Evolutionary conservation across 1,140 invertebrate species (phyloP), one percentile per base, ranked within the genome.

Genomic region (Apis laboriosa): DNA sequence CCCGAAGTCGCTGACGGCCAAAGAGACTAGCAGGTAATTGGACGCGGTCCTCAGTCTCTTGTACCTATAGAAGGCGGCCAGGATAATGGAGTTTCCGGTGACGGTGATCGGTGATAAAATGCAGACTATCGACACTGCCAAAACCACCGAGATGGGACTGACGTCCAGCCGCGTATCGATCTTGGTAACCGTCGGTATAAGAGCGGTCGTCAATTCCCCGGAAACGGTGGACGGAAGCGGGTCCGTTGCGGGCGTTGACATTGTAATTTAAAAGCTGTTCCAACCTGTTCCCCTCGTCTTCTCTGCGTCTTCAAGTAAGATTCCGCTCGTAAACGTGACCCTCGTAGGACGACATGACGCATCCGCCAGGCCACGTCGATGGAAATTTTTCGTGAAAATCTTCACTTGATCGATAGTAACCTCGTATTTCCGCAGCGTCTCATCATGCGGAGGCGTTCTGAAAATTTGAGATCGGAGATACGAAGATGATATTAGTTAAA

Each of bases 1-100:
- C n/a, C 96, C 95, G 24, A 97, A 94, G 91, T 97, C 97, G 9
- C 96, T 96, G 53, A 96, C 94, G 0, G 97, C 97, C 72, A 97
- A 92, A 5, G 96, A 97, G 67, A 96, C 95, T n/a, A 97, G 95
- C 24, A 97, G 93, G 81, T 96, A 95, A 91, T 97, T 97, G 75
- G 96, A 96, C 0, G 96, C 96, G 19, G 95, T 96, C 80, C 95
- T 90, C 2, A 96, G 91, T 78, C 95, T 91, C 86, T 96, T 96
- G 90, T 95, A 96, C 15, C 94, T 92, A 84, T 95, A 95, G 88
- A 96, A 95, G 2, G 95, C 95, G 8, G 94, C 93, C 9, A 96
- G 91, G 19, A 96, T 94, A 66, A 96, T 92, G 4, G 95, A 94
- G 86, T 96, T 96, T 51, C 95, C 92, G 76, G 94, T 94, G 63